Evolutionary conservation across 2,888 invertebrate species (phyloP), one percentile per base, ranked within the genome.

Genomic region (Agrilus mali): DNA sequence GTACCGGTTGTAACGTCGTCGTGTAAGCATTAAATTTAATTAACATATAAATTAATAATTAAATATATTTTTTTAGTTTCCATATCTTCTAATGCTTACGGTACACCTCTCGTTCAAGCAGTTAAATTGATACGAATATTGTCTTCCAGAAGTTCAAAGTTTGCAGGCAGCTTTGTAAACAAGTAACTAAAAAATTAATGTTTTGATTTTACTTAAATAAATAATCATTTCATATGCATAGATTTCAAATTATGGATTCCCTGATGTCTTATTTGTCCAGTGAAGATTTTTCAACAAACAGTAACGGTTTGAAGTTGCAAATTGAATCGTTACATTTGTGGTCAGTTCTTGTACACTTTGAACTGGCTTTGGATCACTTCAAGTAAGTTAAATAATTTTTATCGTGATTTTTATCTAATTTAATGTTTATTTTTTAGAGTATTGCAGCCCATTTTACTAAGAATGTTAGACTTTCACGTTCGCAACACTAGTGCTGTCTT

Each of bases 51-150:
- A n/a, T n/a, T n/a, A 27, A 7, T 1, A 27, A 27, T 12, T 31
- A 22, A 33, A 41, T 27, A 31, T 6, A 27, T 43, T 33, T 33
- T 51, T 51, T 10, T 14, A 53, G 53, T 42, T 41, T 36, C 44
- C 33, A 42, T 42, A 44, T 35, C 44, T 31, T 35, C 44, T 31
- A 49, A 55, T n/a, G 71, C 68, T 41, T 80, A 86, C 60, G 78
- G 79, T 5, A 73, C 75, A 50, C 86, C 89, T 3, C 67, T 86
- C 47, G 61, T 78, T 41, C 70, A 77, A 40, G 85, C 85, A 7
- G 59, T 92, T 14, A 86, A 83, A 60, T 66, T 92, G 4, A 64
- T 88, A 32, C 73, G 89, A 53, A 69, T 87, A 41, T 61, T 92
- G 27, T 73, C 80, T 22, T 71, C 78, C 33, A 77, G 82, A 55